These are phyloP conservation scores for Dryomyza anilis DNA, from an alignment of 2,888 invertebrate genomes.

Conservation along the genomic window DNA sequence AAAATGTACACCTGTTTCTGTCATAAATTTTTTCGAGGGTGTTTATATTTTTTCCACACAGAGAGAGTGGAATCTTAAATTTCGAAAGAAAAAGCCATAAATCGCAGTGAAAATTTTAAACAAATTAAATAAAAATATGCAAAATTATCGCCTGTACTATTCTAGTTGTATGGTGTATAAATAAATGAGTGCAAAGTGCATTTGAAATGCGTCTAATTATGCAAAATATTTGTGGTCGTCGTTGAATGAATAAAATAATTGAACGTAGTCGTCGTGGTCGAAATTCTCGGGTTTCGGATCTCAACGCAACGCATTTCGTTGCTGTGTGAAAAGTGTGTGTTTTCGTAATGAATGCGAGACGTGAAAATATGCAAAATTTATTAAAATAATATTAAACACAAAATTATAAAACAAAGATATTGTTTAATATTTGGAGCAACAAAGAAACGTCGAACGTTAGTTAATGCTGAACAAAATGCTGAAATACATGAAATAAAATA, in stretches of 20 bases:
- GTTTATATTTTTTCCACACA: slow-evolving; percentile 43
- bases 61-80: slow-evolving; percentile 1
- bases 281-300: slow-evolving; percentile 5
- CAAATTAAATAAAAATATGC: slow-evolving; percentile 4
- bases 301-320: too few relatives aligned
- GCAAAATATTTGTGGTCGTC: slow-evolving; percentile 1
- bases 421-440: not conserved
- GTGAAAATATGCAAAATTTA: slow-evolving; percentile 5
- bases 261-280: not conserved
- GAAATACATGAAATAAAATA: too few relatives aligned
- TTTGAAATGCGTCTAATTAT: not conserved
- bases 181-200: not conserved
- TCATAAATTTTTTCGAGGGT: slow-evolving; percentile 45
- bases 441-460: not conserved
- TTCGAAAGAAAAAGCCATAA: not conserved
- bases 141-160: not conserved
- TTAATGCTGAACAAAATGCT: too few relatives aligned
- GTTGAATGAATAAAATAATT: slow-evolving; percentile 8
- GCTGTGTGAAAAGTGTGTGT: too few relatives aligned
- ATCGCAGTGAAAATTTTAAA: not conserved
- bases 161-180: not conserved
- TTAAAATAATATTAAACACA: not conserved
- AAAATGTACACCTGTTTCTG: slow-evolving; percentile 47
- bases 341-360: slow-evolving; percentile 19
- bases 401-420: slow-evolving; percentile 1